phyloP scores from a whole-genome alignment of 2,888 invertebrate species.

The Microctonus hyperodae region DNA sequence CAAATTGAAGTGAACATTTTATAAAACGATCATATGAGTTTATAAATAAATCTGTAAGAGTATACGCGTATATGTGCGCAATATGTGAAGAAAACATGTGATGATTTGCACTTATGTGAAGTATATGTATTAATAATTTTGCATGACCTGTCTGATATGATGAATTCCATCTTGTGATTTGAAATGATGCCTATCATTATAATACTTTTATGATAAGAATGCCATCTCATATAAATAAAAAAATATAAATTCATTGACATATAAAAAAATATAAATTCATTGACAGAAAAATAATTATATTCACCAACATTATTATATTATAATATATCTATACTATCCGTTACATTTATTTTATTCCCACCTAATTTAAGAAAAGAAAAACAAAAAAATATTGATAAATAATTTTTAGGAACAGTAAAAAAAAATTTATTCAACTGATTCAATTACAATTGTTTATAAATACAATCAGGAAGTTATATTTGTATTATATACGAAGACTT shows the following conservation, averaged over 20 bases:
- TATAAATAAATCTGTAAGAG: not conserved
- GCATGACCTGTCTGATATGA: constrained; percentile 54
- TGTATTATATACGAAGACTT: constrained; percentile 41
- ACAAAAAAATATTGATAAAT: not conserved
- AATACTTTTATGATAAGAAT: constrained; percentile 61
- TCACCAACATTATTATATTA: not conserved
- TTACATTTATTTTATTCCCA: not conserved
- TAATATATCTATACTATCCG: not conserved
- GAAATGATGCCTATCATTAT: constrained; percentile 59
- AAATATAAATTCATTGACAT: constrained; percentile 37
- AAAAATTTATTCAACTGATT: not conserved
- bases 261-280: not conserved
- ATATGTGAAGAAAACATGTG: constrained; percentile 28
- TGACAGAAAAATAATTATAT: not conserved
- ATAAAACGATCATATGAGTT: not conserved
- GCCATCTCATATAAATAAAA: constrained; percentile 58
- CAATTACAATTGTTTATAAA: not conserved
- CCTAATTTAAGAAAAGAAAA: not conserved
- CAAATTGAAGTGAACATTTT: not conserved
- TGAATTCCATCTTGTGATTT: constrained; percentile 61
- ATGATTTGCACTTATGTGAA: constrained; percentile 43
- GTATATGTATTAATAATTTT: constrained; percentile 30
- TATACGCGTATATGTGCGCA: not conserved
- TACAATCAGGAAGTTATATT: not conserved
- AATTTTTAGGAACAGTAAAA: not conserved